Evolutionary conservation across 2,797 vertebrate genomes (phyloP).

Genomic region (Anolis apletophallus): DNA sequence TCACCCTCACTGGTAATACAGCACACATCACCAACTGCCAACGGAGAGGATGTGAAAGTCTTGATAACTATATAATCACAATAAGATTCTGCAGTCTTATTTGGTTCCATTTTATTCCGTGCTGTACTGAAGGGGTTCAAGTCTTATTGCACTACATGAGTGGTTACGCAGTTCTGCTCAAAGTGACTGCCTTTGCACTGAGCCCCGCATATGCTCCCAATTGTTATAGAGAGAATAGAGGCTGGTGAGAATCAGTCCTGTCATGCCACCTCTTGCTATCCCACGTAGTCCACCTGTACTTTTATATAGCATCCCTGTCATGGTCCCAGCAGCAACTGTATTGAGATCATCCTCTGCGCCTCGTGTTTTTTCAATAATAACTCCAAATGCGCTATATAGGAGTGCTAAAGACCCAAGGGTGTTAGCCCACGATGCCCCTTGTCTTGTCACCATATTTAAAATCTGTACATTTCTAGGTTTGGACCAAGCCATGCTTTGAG

Average conservation of each 20-base stretch:
- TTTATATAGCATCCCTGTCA: conserved; percentile 97
- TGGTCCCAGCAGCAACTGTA: conserved; percentile 93
- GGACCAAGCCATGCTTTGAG: conserved; percentile 94
- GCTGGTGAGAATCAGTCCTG: conserved; percentile 87
- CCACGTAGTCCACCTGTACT: conserved; percentile 91
- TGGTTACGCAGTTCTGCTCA: conserved; percentile 68
- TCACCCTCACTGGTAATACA: conserved; percentile 35
- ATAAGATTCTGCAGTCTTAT: conserved; percentile 53
- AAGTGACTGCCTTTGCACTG: conserved; percentile 82
- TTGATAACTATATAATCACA: conserved; percentile 21
- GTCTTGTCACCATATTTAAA: too few species aligned
- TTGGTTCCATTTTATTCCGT: conserved; percentile 54
- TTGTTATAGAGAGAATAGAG: conserved; percentile 95
- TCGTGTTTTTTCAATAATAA: conserved; percentile 92
- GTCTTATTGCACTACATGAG: conserved; percentile 57
- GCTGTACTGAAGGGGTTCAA: conserved; percentile 58
- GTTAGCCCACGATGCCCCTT: too few species aligned
- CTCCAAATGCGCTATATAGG: conserved; percentile 95
- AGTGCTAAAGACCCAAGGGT: too few species aligned
- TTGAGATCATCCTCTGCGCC: conserved; percentile 98
- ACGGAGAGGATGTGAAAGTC: conserved; percentile 51
- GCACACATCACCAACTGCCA: conserved; percentile 49
- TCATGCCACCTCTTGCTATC: conserved; percentile 88
- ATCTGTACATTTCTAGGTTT: conserved; percentile 99
- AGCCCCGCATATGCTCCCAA: conserved; percentile 92